Base-by-base conservation (phyloP, 2,113 vertebrate genomes). In the Crypturellus undulatus region DNA sequence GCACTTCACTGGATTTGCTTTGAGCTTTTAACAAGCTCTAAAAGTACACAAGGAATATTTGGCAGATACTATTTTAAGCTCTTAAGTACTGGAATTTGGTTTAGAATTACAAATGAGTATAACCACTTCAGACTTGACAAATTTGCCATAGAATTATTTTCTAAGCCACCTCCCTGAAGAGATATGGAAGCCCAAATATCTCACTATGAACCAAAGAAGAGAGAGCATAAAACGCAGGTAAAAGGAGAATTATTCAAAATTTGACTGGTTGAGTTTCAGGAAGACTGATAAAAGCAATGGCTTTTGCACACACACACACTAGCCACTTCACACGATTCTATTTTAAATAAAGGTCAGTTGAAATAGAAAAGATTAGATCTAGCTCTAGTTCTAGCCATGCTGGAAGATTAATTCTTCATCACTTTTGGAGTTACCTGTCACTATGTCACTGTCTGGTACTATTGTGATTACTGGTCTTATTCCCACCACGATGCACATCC, bases 71-170 rank as follows among this genome's bases (percentile, higher is more conserved):
- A 24, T 49, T 90, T 88, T 80, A 91, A 82, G 51, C 60, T 75
- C 28, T 60, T 88, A 60, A 94, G 65, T 75, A 56, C 42, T n/a
- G 38, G 25, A 64, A 90, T 90, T 83, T 38, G 34, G 62, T 68
- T 83, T 78, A 68, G 71, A 91, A 63, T 73, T 83, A 94, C 47
- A 68, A 86, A 90, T 64, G 65, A 93, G 78, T 32, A 42, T 22
- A 68, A 91, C 51, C 68, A 79, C 54, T 92, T 83, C 36, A 89
- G 84, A 83, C 51, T 73, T 85, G 75, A 72, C 65, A 84, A 68
- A 71, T 78, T 0, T 81, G 62, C 32, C 32, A 64, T 2, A 32
- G 73, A 85, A 40, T 32, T 38, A 30, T 26, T 91, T 91, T 68
- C 68, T 51, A 78, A 80, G 34, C 25, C 80, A 67, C 40, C 42